phyloP scores from a whole-genome alignment of 2,888 invertebrate species.

The Coronaproctus castanopsis region DNA sequence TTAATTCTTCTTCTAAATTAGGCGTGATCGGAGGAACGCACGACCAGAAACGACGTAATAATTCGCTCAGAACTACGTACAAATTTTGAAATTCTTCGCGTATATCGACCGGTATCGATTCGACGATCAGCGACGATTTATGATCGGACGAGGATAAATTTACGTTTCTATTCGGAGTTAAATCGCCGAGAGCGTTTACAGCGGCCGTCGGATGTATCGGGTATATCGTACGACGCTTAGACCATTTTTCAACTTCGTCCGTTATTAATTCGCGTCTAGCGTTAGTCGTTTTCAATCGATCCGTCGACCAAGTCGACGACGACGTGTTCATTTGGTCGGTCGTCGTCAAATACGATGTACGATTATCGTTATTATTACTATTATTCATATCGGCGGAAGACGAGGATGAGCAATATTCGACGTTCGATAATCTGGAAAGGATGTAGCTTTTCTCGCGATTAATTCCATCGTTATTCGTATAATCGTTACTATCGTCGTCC shows the following conservation, averaged over 20 bases:
- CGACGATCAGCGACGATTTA: conserved; percentile 35
- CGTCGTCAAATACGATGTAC: too few relatives aligned
- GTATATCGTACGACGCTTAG: conserved; percentile 5
- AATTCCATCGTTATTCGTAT: too few relatives aligned
- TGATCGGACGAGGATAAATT: conserved; percentile 43
- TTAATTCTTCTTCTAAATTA: conserved; percentile 52
- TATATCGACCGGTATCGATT: conserved; percentile 62
- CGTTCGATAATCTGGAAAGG: conserved; percentile 14
- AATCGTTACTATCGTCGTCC: background rate
- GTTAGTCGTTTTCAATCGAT: conserved; percentile 5
- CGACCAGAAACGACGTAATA: conserved; percentile 85
- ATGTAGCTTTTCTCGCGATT: conserved; percentile 13
- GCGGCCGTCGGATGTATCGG: conserved; percentile 41
- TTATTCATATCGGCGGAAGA: background rate
- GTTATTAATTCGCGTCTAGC: conserved; percentile 8
- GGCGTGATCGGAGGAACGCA: conserved; percentile 67
- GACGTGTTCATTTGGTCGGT: background rate
- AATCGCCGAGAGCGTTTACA: conserved; percentile 64
- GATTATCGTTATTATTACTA: conserved; percentile 6
- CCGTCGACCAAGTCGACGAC: too few relatives aligned
- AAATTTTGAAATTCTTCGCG: conserved; percentile 65
- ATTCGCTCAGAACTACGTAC: conserved; percentile 69
- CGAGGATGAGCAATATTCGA: conserved; percentile 6
- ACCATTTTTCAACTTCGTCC: conserved; percentile 9
- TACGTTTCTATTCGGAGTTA: conserved; percentile 73